phyloP scores from a whole-genome alignment of 2,113 vertebrate species.

The Larimichthys polyactis region DNA sequence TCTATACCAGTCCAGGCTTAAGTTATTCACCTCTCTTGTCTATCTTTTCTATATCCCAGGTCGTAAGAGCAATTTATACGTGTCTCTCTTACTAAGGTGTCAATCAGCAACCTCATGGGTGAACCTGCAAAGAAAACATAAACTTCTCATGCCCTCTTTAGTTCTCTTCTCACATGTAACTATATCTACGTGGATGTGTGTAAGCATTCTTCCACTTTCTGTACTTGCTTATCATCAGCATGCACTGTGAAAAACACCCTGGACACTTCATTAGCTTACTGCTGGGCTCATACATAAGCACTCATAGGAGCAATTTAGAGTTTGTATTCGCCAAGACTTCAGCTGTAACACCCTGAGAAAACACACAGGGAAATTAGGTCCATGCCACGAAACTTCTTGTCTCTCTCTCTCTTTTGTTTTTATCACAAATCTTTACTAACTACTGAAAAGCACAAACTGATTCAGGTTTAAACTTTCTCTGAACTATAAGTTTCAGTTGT shows the following conservation, averaged over 20 bases:
- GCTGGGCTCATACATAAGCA: slow-evolving; percentile 36
- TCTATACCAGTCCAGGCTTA: slow-evolving; percentile 84
- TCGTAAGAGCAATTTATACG: slow-evolving; percentile 63
- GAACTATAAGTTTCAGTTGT: background rate
- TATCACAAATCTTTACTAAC: background rate
- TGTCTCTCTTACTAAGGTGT: slow-evolving; percentile 52
- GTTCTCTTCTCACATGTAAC: slow-evolving; percentile 5
- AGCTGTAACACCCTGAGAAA: background rate
- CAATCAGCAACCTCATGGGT: slow-evolving; percentile 55
- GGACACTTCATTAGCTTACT: slow-evolving; percentile 50
- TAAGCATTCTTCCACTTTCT: slow-evolving; percentile 30
- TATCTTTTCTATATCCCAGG: slow-evolving; percentile 60
- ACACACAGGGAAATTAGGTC: background rate
- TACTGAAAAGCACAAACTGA: background rate
- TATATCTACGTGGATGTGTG: slow-evolving; percentile 1
- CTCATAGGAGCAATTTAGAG: slow-evolving; percentile 46
- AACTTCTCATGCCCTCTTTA: background rate
- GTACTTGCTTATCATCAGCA: slow-evolving; percentile 37
- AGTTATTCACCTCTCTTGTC: slow-evolving; percentile 86
- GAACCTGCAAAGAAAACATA: slow-evolving; percentile 41
- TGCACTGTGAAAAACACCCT: slow-evolving; percentile 38
- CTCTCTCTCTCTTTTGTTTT: background rate
- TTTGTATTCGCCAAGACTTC: slow-evolving; percentile 28
- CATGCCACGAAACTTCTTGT: background rate
- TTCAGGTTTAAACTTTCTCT: background rate